Conservation (phyloP, 2,113 vertebrate genomes). For the Chrysochloris asiatica region DNA sequence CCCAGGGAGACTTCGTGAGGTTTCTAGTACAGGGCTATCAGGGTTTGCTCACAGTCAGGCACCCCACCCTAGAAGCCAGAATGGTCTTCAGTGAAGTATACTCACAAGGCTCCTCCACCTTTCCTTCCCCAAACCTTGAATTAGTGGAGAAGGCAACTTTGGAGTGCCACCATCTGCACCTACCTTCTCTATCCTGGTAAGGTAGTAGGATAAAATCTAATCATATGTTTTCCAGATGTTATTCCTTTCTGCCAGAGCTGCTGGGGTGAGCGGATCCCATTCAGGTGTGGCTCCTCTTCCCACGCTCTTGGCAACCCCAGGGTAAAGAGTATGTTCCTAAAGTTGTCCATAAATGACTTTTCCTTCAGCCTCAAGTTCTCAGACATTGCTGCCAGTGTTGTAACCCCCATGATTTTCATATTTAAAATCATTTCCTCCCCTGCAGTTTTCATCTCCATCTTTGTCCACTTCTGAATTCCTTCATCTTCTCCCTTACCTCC, state of each 20-base stretch:
- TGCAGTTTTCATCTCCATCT: background rate
- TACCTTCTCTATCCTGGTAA: background rate
- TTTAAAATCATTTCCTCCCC: background rate
- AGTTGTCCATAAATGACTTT: background rate
- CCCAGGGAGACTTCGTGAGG: background rate
- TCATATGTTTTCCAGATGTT: background rate
- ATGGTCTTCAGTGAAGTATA: background rate
- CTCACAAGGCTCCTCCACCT: background rate
- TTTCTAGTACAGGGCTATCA: background rate
- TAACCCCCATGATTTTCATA: background rate
- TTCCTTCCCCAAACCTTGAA: slow-evolving; percentile 21
- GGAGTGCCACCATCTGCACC: background rate
- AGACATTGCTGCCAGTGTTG: background rate
- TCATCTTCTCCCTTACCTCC: background rate
- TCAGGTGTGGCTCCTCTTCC: background rate
- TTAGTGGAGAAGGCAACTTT: background rate
- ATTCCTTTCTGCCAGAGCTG: background rate
- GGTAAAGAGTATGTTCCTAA: background rate
- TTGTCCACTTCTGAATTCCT: background rate
- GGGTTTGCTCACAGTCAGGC: background rate
- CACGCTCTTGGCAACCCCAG: background rate
- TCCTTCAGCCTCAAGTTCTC: background rate
- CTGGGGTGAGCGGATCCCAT: background rate
- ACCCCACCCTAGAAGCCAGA: too few relatives aligned
- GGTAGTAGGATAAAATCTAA: background rate